Base-by-base conservation (phyloP, 2,113 vertebrate genomes). In the Elephas maximus region DNA sequence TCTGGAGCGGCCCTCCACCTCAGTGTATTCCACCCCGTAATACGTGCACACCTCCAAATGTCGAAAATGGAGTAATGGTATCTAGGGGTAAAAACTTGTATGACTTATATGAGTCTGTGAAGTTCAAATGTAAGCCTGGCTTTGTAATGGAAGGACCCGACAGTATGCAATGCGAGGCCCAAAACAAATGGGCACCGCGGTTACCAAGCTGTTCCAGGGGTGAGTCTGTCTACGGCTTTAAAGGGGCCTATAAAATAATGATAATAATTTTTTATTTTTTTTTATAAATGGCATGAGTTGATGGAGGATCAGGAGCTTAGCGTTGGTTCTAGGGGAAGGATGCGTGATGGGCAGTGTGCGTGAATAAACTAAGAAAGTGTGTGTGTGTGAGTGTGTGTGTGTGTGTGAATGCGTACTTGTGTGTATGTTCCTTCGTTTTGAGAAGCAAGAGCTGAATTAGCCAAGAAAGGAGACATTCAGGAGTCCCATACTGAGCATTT, bases 81-180 rank as follows among this genome's bases (percentile, higher is more conserved):
- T 83, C 97, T 79, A 88, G 18, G 28, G 92, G 82, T n/a, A 97
- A 1, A 81, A 17, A 33, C 53, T 71, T 95, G n/a, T 98, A 96
- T 62, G 0, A 62, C 7, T 91, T 98, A 93, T 24, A 90, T 53
- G 98, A 98, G 88, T 86, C 37, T 0, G 24, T 98, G 60, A 45
- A 77, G n/a, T 97, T 98, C 0, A 79, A 60, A 20, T 98, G 98
- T 28, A 45, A 98, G 6, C 92, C 96, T 4, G 98, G 98, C 91
- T 98, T 98, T 0, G 15, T 65, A 60, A 83, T 98, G 0, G 94
- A 2, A 0, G 98, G 98, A 23, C 73, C 63, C 41, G 63, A 30
- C 30, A 28, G 44, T 17, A 79, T 97, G 17, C 93, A 6, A 0
- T 99, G 98, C 90, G 95, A 93, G 0, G 4, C 88, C 1, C 92